Evolutionary conservation across 2,113 vertebrate genomes (phyloP), one percentile per base, ranked within the genome.

Genomic region (Actinemys pallida): DNA sequence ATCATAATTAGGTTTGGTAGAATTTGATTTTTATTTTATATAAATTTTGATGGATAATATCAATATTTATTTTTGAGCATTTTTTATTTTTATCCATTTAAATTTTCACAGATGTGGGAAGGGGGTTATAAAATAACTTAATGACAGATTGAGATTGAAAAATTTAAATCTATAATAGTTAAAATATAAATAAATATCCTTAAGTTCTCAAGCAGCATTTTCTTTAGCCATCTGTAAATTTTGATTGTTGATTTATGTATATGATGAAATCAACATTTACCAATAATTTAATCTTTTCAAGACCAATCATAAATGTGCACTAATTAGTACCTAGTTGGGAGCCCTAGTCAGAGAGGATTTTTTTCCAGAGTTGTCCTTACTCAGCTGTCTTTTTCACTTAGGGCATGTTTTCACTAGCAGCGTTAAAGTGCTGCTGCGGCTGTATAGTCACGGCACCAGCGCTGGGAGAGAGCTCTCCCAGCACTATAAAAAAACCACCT

Each of bases 241-340:
- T 69, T 69, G 16, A 69, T 69, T 69, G 31, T 69, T 35, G 16
- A n/a, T 69, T n/a, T 69, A n/a, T 69, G 65, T 69, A n/a, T 17
- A 19, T 69, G 65, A 69, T 69, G 35, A 69, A 69, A n/a, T 69
- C 65, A 69, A 20, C 17, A 39, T 69, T 69, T 69, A 69, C 17
- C 65, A 69, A 19, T 39, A 69, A 69, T 69, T 29, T 35, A 69
- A n/a, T 69, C 35, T n/a, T 62, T 31, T 11, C 57, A 7, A 16
- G 10, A 17, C 52, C 5, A 1, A 0, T 78, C 29, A 1, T 53
- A 42, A 42, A 2, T 49, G 27, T 82, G 8, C 25, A 39, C 4
- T 57, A 31, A 3, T 39, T 88, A 7, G 35, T 78, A 17, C 27
- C 62, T 91, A 1, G 65, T 5, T 84, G 86, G 35, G 35, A 59